A percentile compares a stretch with the other conserved stretches of the same genome.
These are phyloP conservation scores for mouse (Mus musculus) DNA, from an alignment of 2,113 vertebrate species.

Conservation along the genomic window GRCm39 chr1:178446001-178446500, in stretches of 20 bases:
- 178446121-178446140: fast-evolving
- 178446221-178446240: background rate
- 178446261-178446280: background rate
- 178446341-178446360: background rate
- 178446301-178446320: background rate
- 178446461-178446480: background rate
- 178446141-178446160: background rate
- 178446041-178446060: background rate
- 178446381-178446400: background rate
- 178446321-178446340: background rate
- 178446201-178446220: background rate
- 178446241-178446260: background rate
- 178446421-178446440: fast-evolving
- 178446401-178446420: background rate
- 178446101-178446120: background rate
- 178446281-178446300: too few relatives aligned
- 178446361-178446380: background rate
- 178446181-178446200: too few relatives aligned
- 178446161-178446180: background rate
- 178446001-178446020: background rate
- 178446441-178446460: slow-evolving; percentile 40
- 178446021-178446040: background rate
- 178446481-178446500: slow-evolving; percentile 52
- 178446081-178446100: background rate
- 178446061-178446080: background rate